A percentile compares a stretch with the other conserved stretches of the same genome.
phyloP scores from a whole-genome alignment of 1,140 invertebrate genomes.

The Tetraneura akinire region DNA sequence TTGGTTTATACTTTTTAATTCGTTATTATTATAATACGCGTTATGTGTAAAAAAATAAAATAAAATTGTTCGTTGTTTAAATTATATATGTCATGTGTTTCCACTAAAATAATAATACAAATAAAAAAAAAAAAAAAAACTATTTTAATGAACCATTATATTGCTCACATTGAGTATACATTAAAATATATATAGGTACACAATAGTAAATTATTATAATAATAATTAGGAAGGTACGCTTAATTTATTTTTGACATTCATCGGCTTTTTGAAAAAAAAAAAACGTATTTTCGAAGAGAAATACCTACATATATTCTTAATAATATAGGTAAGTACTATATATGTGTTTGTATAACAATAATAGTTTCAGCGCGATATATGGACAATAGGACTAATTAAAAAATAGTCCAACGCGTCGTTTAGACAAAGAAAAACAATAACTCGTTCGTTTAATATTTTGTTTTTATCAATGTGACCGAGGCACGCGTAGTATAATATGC shows the following conservation, averaged over 20 bases:
- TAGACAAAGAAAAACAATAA: neutral
- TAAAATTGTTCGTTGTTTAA: too few relatives aligned
- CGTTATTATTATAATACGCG: too few relatives aligned
- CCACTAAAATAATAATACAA: neutral
- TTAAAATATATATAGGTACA: neutral
- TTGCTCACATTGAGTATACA: neutral
- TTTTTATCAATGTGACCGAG: too few relatives aligned
- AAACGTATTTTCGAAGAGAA: neutral
- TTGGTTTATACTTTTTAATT: too few relatives aligned
- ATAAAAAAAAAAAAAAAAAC: neutral
- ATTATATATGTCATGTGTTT: too few relatives aligned
- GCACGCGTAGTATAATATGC: too few relatives aligned
- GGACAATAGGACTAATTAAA: neutral
- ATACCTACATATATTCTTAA: too few relatives aligned
- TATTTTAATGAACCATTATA: neutral
- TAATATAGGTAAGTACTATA: neutral
- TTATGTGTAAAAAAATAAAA: too few relatives aligned
- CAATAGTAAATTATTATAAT: too few relatives aligned
- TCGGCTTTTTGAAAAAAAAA: neutral
- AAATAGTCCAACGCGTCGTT: neutral
- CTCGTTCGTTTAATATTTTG: too few relatives aligned
- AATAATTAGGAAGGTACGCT: too few relatives aligned
- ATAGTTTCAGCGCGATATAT: too few relatives aligned
- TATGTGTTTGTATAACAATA: neutral
- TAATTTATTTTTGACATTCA: neutral